Evolutionary conservation across 2,888 invertebrate genomes (phyloP).

Genomic region (Drosophila infuscata): DNA sequence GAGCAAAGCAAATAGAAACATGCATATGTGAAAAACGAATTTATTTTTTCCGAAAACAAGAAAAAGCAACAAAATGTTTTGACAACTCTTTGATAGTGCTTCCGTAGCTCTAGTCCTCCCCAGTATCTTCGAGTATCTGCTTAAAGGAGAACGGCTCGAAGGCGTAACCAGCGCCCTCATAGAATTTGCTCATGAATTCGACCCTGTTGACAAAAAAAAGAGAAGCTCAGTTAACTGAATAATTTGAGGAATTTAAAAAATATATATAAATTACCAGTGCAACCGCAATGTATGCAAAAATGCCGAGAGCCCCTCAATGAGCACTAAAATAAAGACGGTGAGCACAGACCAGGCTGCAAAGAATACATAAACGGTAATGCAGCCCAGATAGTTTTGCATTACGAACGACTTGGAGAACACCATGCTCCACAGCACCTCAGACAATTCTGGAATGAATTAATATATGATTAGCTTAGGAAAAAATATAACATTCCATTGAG

Average conservation of each 20-base stretch:
- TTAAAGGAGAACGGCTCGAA: constrained; percentile 95
- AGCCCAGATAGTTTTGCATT: constrained; percentile 88
- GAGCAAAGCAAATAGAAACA: constrained; percentile 43
- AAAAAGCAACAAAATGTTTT: constrained; percentile 38
- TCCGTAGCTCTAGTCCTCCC: constrained; percentile 78
- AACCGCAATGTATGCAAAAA: constrained; percentile 99
- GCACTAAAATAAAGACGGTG: constrained; percentile 96
- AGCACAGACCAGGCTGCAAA: constrained; percentile 96
- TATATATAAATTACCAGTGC: constrained; percentile 90
- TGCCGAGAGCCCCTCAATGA: constrained; percentile 99
- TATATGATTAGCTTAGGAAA: background rate
- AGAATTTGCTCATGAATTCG: constrained; percentile 98
- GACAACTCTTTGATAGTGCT: constrained; percentile 46
- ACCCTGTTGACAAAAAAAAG: constrained; percentile 87
- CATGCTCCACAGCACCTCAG: constrained; percentile 97
- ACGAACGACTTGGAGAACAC: constrained; percentile 91
- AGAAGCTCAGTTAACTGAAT: background rate
- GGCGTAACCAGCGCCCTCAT: constrained; percentile 91
- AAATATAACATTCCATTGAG: background rate
- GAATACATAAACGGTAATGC: constrained; percentile 91
- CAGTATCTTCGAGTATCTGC: constrained; percentile 88
- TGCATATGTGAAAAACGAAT: constrained; percentile 68
- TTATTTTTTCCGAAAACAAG: constrained; percentile 53
- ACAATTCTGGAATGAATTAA: constrained; percentile 87
- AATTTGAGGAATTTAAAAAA: background rate